Conservation (phyloP, 2,888 invertebrate species). For the Microctonus aethiopoides region DNA sequence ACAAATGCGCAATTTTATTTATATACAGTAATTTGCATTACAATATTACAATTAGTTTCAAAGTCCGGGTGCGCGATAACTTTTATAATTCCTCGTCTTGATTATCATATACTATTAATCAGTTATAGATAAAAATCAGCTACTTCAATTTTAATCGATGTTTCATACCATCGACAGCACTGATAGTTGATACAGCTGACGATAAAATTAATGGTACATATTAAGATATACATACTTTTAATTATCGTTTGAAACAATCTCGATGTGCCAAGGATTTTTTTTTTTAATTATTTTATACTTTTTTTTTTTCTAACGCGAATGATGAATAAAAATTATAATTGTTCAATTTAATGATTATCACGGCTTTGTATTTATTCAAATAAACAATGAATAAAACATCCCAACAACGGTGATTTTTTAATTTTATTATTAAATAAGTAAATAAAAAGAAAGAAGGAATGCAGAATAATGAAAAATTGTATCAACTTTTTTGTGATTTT, state of each 20-base stretch:
- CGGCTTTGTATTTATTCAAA: no score
- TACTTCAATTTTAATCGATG: slow-evolving; percentile 14
- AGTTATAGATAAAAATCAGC: neutral
- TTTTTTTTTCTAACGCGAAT: slow-evolving; percentile 16
- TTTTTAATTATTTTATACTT: neutral
- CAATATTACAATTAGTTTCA: neutral
- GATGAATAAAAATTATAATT: no score
- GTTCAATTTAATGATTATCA: no score
- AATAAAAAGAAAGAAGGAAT: no score
- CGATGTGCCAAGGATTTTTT: slow-evolving; percentile 33
- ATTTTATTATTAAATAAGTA: no score
- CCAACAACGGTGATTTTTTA: no score
- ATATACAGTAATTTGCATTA: neutral
- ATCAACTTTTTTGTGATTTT: no score
- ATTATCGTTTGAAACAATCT: neutral
- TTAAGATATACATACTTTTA: neutral
- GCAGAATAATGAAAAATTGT: no score
- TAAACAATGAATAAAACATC: no score
- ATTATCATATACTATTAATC: slow-evolving; percentile 4
- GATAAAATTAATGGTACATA: slow-evolving; percentile 2
- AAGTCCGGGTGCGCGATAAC: neutral
- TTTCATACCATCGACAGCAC: neutral
- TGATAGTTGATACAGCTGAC: neutral
- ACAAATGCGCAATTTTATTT: neutral
- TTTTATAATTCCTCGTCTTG: neutral